These are phyloP conservation scores for Bombus breviceps DNA, from an alignment of 1,140 invertebrate genomes.

Conservation along the genomic window DNA sequence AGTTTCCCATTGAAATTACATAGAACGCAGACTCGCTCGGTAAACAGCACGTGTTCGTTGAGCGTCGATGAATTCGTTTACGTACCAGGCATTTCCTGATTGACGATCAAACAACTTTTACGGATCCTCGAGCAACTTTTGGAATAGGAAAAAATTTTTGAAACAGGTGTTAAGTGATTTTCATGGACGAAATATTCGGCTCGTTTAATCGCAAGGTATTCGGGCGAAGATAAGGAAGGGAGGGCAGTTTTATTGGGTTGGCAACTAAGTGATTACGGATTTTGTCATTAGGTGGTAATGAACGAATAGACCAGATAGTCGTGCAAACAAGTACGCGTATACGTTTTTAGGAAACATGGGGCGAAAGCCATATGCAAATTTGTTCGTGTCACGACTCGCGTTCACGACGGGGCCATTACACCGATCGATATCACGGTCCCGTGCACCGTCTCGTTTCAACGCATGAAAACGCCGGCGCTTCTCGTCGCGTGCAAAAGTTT, in stretches of 20 bases:
- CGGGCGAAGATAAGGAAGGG: background rate
- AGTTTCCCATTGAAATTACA: background rate
- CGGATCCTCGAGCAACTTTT: too few relatives aligned
- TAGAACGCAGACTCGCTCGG: background rate
- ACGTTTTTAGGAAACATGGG: background rate
- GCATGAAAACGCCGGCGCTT: slow-evolving; percentile 4
- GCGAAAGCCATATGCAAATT: background rate
- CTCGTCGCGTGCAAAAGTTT: background rate
- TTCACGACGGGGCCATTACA: background rate
- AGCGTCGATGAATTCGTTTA: background rate
- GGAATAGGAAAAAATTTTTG: fast-evolving
- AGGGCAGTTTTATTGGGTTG: too few relatives aligned
- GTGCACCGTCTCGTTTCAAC: background rate
- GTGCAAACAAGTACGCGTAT: background rate
- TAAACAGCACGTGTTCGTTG: background rate
- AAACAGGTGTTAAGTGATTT: background rate
- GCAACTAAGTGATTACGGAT: too few relatives aligned
- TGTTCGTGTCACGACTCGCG: background rate
- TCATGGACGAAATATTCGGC: background rate
- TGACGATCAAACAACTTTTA: background rate
- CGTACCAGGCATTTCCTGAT: background rate
- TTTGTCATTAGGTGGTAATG: too few relatives aligned
- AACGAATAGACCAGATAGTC: background rate
- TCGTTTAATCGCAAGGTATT: background rate
- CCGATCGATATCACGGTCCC: slow-evolving; percentile 24